Percentiles rank a stretch among this genome's conserved stretches.
These are phyloP conservation scores for Pristionchus entomophagus DNA, from an alignment of 2,888 invertebrate species.

Conservation along the genomic window DNA sequence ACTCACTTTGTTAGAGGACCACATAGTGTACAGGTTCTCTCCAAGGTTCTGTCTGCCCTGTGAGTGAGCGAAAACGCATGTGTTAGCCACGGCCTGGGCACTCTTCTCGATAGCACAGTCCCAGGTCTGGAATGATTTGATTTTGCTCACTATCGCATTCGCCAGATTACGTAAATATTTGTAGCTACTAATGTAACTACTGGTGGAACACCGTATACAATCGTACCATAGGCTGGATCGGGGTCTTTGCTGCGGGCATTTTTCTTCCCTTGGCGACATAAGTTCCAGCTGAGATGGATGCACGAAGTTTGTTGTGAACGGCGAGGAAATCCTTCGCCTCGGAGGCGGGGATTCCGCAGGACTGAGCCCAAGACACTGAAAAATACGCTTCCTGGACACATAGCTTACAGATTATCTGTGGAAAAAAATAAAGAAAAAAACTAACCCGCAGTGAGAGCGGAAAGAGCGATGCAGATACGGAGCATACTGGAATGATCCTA, in stretches of 20 bases:
- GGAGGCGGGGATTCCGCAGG: not conserved
- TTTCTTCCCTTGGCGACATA: slow-evolving; percentile 10
- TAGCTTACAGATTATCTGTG: too few species aligned
- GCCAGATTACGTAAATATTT: too few species aligned
- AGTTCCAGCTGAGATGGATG: not conserved
- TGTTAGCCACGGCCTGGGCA: too few species aligned
- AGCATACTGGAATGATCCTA: slow-evolving; percentile 3
- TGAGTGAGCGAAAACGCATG: too few species aligned
- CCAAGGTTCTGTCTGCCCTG: too few species aligned
- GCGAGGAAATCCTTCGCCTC: not conserved
- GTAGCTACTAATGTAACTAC: too few species aligned
- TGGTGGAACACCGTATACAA: too few species aligned
- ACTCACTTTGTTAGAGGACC: too few species aligned
- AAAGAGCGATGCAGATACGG: not conserved
- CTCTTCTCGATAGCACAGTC: slow-evolving; percentile 32
- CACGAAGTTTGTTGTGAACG: not conserved
- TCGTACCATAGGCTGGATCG: not conserved
- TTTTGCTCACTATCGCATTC: too few species aligned
- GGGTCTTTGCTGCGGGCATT: slow-evolving; percentile 19
- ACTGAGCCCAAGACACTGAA: slow-evolving; percentile 9
- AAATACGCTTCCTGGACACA: not conserved
- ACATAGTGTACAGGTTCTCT: too few species aligned
- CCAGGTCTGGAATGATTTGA: slow-evolving; percentile 40
- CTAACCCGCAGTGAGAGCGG: not conserved
- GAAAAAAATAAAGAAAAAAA: not conserved